Percentiles rank a stretch among this genome's conserved stretches.
Conservation (phyloP, 2,113 vertebrate genomes). For the Hippolais icterina region DNA sequence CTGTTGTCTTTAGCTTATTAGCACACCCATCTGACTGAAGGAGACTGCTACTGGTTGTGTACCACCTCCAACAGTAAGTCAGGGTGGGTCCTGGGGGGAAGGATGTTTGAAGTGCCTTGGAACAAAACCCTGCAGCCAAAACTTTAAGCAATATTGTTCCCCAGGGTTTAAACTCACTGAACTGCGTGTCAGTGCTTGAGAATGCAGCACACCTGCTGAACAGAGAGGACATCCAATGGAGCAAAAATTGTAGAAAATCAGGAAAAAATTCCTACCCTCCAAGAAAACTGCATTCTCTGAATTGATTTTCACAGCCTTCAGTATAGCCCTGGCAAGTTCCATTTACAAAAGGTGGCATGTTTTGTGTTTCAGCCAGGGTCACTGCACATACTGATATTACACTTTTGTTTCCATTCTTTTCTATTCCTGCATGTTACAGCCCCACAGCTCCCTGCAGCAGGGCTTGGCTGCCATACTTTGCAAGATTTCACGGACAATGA, state of each 20-base stretch:
- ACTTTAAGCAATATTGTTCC: neutral
- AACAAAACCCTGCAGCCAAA: neutral
- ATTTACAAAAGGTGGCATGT: neutral
- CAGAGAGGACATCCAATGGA: neutral
- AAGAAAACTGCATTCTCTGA: neutral
- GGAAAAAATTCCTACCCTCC: neutral
- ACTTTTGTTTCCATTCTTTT: neutral
- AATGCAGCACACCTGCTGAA: neutral
- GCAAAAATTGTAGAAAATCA: neutral
- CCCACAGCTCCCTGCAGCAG: neutral
- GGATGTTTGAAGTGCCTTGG: neutral
- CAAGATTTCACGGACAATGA: neutral
- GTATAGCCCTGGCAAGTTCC: neutral
- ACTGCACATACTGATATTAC: neutral
- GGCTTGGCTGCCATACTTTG: neutral
- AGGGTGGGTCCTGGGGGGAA: neutral
- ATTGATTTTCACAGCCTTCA: neutral
- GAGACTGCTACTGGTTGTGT: neutral
- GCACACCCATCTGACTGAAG: slow-evolving; percentile 3
- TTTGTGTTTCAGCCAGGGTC: neutral
- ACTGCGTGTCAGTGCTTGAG: neutral
- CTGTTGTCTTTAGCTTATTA: slow-evolving; percentile 38
- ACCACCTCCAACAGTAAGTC: neutral
- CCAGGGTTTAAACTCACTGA: neutral
- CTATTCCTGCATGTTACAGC: neutral